phyloP scores from a whole-genome alignment of 2,113 vertebrate species.

The Pollachius pollachius region DNA sequence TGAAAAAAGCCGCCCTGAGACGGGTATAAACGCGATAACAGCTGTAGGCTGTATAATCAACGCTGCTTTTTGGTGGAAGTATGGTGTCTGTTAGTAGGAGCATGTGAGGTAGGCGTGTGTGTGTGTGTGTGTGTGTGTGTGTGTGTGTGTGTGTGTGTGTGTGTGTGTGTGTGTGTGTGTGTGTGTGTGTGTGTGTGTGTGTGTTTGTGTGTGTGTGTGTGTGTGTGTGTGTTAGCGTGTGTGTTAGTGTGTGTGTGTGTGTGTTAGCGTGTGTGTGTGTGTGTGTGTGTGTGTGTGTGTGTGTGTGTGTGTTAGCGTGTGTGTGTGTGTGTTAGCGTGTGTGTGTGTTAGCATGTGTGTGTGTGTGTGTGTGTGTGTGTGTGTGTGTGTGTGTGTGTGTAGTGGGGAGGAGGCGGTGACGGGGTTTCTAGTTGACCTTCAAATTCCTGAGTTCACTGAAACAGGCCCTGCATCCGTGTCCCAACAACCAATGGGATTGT shows the following conservation, averaged over 20 bases:
- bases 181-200: too few relatives aligned
- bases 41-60: conserved; percentile 69
- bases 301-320: too few relatives aligned
- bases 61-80: conserved; percentile 49
- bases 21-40: conserved; percentile 67
- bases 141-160: neutral
- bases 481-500: neutral
- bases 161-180: neutral
- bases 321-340: neutral
- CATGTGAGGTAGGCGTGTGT: conserved; percentile 21
- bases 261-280: neutral
- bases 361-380: neutral
- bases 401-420: conserved; percentile 14
- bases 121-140: too few relatives aligned
- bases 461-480: conserved; percentile 5
- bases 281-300: neutral
- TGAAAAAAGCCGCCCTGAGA: conserved; percentile 58
- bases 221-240: neutral
- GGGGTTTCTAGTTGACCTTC: conserved; percentile 52
- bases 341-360: neutral
- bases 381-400: neutral
- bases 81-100: too few relatives aligned
- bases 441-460: conserved; percentile 51
- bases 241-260: too few relatives aligned
- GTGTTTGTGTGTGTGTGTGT: neutral